Base-by-base conservation (phyloP, 2,113 vertebrate genomes). In the Microtus oregoni region DNA sequence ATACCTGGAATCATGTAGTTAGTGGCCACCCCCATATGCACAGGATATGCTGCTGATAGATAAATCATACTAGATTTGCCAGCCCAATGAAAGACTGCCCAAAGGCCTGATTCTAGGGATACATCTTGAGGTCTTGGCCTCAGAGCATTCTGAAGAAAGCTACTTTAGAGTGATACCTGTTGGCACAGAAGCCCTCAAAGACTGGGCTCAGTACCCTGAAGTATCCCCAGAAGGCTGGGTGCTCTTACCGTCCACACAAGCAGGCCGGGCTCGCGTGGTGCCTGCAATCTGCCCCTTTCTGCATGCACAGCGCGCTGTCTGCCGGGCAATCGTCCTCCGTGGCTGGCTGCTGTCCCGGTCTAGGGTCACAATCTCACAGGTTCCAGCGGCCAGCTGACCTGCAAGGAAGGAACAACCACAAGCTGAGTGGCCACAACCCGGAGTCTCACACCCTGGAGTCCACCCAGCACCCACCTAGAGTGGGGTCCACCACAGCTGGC, bases 221-320 rank as follows among this genome's bases (percentile, higher is more conserved):
- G 72, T 41, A 30, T 7, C 0, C 0, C 41, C 7, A 1, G 26
- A 47, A 83, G 24, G 38, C 44, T 0, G 1, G 0, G 7, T 30
- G 38, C 77, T 98, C 99, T 99, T 99, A 99, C 99, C 99, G 94
- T 99, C 99, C 98, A 99, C 99, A 90, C 99, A 99, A 95, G 99
- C 99, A 72, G 99, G 99, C 98, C 99, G 99, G 94, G 99, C 99
- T 98, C 99, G 99, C 94, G 99, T 99, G 95, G 99, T 99, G 95
- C 99, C 99, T 3, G 99, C 99, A 97, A 99, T 99, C 99, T 99
- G 99, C 98, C 99, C 99, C 98, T 99, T 99, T 98, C 99, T 99
- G 98, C 99, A 99, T 63, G 99, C 99, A 38, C 99, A 99, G 98
- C 99, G 99, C 91, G 99, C 99, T 10, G 99, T 99, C 99, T 99